These are phyloP conservation scores for Coregonus suidteri DNA, from an alignment of 2,797 vertebrate species.

Conservation along the genomic window DNA sequence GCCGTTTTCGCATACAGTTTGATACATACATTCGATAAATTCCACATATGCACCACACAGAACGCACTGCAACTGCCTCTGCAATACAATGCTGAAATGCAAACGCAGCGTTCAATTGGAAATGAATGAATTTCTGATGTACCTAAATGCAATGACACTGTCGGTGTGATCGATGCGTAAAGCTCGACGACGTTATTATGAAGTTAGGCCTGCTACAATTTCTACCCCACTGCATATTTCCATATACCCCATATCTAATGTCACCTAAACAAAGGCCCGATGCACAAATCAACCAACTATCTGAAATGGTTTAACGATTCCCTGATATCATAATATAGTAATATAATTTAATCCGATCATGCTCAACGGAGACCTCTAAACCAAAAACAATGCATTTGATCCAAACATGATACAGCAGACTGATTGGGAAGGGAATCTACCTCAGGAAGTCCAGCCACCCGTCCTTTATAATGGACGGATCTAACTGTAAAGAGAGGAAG, in stretches of 20 bases:
- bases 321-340: neutral
- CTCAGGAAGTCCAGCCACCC: slow-evolving; percentile 99
- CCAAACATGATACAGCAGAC: neutral
- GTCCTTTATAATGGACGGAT: slow-evolving; percentile 97
- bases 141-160: too few species aligned
- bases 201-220: neutral
- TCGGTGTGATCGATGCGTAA: neutral
- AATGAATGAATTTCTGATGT: too few species aligned
- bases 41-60: too few species aligned
- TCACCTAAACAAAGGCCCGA: neutral
- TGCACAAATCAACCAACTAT: neutral
- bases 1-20: too few species aligned
- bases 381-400: neutral
- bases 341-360: neutral
- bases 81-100: too few species aligned
- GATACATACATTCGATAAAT: too few species aligned
- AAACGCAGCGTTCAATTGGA: neutral
- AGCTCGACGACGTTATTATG: neutral
- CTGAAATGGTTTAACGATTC: neutral
- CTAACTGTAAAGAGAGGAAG: slow-evolving; percentile 98
- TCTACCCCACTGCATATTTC: neutral
- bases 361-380: neutral
- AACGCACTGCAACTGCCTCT: too few species aligned
- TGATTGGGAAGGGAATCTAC: slow-evolving; percentile 65
- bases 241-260: neutral